Conservation (phyloP, 2,113 vertebrate genomes). For the Heteronetta atricapilla region DNA sequence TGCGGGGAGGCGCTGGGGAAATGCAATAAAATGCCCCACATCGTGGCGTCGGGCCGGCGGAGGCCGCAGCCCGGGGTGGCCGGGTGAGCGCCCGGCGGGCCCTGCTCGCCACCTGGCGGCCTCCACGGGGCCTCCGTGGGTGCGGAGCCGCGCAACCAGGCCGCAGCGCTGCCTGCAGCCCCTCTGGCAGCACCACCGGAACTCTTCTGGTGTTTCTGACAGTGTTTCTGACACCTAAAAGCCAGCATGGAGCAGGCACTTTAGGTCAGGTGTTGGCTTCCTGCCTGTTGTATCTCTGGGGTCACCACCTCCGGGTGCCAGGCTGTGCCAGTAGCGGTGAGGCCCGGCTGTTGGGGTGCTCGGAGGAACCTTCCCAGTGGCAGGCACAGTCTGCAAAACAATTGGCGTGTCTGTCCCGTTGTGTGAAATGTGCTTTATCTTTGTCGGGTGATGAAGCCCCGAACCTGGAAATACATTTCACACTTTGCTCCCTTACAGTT, state of each 20-base stretch:
- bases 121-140: no score
- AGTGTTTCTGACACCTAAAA: background rate
- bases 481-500: background rate
- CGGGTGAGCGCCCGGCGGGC: no score
- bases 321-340: background rate
- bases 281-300: background rate
- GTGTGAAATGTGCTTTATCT: background rate
- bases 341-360: background rate
- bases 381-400: background rate
- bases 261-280: background rate
- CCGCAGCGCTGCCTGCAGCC: no score
- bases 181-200: no score
- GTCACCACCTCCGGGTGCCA: background rate
- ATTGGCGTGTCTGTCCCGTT: background rate
- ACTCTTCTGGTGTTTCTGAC: no score
- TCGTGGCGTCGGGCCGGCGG: no score
- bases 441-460: background rate
- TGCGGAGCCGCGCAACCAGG: no score
- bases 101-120: no score
- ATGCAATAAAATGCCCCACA: background rate
- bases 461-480: background rate
- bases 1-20: background rate
- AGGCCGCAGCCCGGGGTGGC: no score
- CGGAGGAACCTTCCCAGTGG: fast-evolving
- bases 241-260: fast-evolving